Evolutionary conservation across 2,113 vertebrate genomes (phyloP).

Genomic region (Dinomys branickii): DNA sequence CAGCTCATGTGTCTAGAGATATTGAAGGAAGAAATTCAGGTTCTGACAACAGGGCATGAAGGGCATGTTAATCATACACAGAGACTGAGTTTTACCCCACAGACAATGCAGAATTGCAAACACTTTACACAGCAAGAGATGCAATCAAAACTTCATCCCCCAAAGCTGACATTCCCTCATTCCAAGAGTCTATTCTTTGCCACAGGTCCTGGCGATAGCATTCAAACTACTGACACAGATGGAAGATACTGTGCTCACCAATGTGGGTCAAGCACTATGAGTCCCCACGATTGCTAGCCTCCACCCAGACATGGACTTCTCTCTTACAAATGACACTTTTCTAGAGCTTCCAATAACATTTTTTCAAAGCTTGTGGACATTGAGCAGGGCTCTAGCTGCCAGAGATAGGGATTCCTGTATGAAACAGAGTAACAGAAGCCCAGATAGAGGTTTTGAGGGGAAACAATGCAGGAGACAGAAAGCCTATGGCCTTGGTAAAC

Average conservation of each 20-base stretch:
- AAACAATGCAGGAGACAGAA: background rate
- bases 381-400: background rate
- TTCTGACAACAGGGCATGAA: background rate
- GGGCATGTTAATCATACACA: too few species aligned
- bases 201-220: slow-evolving; percentile 82
- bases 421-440: background rate
- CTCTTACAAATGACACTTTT: background rate
- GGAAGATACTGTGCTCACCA: slow-evolving; percentile 83
- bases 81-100: background rate
- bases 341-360: background rate
- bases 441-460: background rate
- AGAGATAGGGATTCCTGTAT: background rate
- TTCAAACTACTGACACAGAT: slow-evolving; percentile 83
- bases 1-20: background rate
- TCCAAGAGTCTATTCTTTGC: slow-evolving; percentile 28
- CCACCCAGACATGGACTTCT: too few species aligned
- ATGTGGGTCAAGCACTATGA: slow-evolving; percentile 80
- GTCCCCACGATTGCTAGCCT: background rate
- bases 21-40: background rate
- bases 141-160: background rate
- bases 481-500: background rate
- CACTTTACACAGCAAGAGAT: background rate
- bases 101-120: background rate
- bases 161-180: background rate
- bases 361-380: background rate